Percentiles rank a stretch among this genome's conserved stretches.
These are phyloP conservation scores for Alentia gelatinosa DNA, from an alignment of 2,888 invertebrate species.

Conservation along the genomic window DNA sequence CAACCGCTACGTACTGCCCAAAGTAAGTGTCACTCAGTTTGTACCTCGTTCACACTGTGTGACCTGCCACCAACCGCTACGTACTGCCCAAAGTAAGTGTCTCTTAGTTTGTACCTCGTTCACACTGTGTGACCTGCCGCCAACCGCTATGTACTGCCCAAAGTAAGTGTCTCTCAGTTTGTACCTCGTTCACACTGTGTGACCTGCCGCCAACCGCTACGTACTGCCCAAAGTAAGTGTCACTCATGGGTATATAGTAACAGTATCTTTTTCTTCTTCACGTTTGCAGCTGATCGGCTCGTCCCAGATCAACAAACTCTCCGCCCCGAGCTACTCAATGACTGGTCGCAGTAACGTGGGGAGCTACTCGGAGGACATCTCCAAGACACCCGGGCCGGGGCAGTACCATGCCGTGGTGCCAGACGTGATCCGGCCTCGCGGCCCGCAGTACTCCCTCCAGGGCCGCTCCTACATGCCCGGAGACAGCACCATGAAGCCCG, in stretches of 20 bases:
- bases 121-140: no score
- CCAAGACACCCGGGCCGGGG: constrained; percentile 85
- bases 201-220: no score
- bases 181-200: no score
- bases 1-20: no score
- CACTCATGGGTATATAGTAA: background rate
- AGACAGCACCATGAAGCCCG: constrained; percentile 89
- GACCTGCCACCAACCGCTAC: no score
- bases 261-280: background rate
- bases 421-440: constrained; percentile 81
- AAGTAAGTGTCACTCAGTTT: no score
- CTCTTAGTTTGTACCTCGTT: no score
- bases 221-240: no score
- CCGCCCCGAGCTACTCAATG: constrained; percentile 61
- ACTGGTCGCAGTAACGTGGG: constrained; percentile 51
- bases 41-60: no score
- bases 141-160: no score
- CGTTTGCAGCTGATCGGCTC: background rate
- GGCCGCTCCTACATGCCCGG: constrained; percentile 87
- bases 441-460: constrained; percentile 92
- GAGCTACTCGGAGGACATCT: constrained; percentile 60
- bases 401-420: constrained; percentile 86
- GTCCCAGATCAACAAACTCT: constrained; percentile 37
- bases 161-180: no score
- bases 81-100: no score